Base-by-base conservation (phyloP, 37 sponge, comb jelly and placozoan genomes). In the Theonella swinhoei region DNA sequence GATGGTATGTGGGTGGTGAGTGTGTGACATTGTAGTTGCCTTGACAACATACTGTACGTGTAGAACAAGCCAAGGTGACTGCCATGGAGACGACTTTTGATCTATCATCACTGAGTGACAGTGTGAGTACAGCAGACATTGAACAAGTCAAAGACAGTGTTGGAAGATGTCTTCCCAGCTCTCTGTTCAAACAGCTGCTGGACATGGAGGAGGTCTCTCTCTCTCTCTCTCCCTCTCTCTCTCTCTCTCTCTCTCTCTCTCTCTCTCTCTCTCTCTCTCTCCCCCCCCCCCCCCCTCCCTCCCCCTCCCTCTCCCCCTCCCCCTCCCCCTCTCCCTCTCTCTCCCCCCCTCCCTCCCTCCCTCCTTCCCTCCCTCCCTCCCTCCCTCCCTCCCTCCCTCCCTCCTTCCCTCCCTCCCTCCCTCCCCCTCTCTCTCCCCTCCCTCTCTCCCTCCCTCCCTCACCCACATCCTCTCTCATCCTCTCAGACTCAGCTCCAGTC, bases 61-160 rank as follows among this genome's bases (percentile, higher is more conserved):
- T 90, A 19, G 80, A 96, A 97, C 80, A 95, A 90, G 65, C 62
- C 83, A 34, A 83, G 95, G 42, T 97, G 85, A 73, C 36, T 95
- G 1, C 65, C 95, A 35, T 97, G 98, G 98, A 37, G 74, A 0
- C 98, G 95, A 29, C 77, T 97, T 84, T 79, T 68, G 72, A 90
- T 68, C 58, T 90, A 29, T 80, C 86, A 1, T 58, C 60, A 25
- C 68, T 84, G 24, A 25, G 66, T 0, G 88, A 87, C 28, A 73
- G 88, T n/a, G n/a, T n/a, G n/a, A n/a, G n/a, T n/a, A n/a, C n/a
- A n/a, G n/a, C n/a, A n/a, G n/a, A n/a, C n/a, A n/a, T n/a, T n/a
- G n/a, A n/a, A n/a, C n/a, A n/a, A n/a, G n/a, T n/a, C n/a, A n/a
- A n/a, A n/a, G n/a, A n/a, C n/a, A n/a, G n/a, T n/a, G n/a, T n/a